Conservation (phyloP, 2,113 vertebrate genomes). For the Laticauda colubrina region DNA sequence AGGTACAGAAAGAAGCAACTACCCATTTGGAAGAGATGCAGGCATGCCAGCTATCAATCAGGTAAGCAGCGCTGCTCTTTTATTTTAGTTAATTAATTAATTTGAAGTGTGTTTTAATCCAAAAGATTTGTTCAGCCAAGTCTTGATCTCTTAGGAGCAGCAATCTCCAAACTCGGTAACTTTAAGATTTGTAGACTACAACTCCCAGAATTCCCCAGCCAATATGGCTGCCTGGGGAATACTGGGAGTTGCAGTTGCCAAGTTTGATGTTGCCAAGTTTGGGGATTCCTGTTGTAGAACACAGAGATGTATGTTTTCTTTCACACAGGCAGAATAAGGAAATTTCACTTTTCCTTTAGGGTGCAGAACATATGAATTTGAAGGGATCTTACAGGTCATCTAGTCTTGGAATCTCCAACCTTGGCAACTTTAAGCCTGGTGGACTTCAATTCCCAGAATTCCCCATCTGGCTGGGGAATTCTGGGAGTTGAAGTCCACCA, state of each 20-base stretch:
- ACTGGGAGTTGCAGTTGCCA: neutral
- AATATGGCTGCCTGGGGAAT: neutral
- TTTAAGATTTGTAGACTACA: neutral
- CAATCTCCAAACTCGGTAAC: neutral
- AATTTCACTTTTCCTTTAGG: neutral
- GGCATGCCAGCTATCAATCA: conserved; percentile 71
- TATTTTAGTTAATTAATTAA: neutral
- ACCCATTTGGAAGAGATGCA: conserved; percentile 85
- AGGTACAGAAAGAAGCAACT: conserved; percentile 80
- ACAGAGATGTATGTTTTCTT: neutral
- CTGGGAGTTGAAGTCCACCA: too few relatives aligned
- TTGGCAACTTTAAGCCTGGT: too few relatives aligned
- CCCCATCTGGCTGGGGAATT: too few relatives aligned
- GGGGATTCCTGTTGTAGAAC: neutral
- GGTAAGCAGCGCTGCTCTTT: conserved; percentile 54
- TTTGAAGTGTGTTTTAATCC: neutral
- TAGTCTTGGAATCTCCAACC: too few relatives aligned
- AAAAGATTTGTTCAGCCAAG: neutral
- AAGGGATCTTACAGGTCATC: neutral
- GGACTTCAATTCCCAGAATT: too few relatives aligned
- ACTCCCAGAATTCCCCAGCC: neutral
- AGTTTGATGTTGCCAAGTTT: neutral
- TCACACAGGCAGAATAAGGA: neutral
- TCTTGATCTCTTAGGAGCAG: neutral
- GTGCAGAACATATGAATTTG: neutral